A percentile compares a stretch with the other conserved stretches of the same genome.
Evolutionary conservation across 1,140 invertebrate genomes (phyloP).

Genomic region (Caerostris darwini): DNA sequence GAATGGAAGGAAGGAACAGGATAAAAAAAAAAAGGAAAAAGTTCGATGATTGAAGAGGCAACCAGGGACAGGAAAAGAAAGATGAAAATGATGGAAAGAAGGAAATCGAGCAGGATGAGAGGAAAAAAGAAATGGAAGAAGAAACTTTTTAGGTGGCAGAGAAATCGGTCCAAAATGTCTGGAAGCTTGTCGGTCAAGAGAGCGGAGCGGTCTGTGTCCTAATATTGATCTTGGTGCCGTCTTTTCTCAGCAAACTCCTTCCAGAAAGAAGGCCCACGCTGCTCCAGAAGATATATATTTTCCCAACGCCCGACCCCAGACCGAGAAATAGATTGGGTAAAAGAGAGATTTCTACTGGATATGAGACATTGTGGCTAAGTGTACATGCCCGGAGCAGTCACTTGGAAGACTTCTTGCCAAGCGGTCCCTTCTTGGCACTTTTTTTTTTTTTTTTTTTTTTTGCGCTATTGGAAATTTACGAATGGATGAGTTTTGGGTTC

Average conservation of each 20-base stretch:
- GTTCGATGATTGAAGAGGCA: slow-evolving; percentile 62
- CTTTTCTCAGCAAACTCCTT: slow-evolving; percentile 60
- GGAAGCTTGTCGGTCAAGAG: slow-evolving; percentile 72
- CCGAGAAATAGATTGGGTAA: slow-evolving; percentile 54
- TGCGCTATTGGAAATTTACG: not conserved
- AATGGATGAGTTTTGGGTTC: slow-evolving; percentile 44
- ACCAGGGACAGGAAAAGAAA: slow-evolving; percentile 67
- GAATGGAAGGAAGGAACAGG: slow-evolving; percentile 67
- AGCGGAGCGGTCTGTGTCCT: slow-evolving; percentile 69
- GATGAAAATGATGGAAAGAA: slow-evolving; percentile 76
- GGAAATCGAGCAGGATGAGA: slow-evolving; percentile 75
- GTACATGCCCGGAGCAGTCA: slow-evolving; percentile 50
- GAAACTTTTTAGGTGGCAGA: slow-evolving; percentile 69
- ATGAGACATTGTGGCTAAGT: slow-evolving; percentile 73
- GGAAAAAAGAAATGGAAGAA: slow-evolving; percentile 55
- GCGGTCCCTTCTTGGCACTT: not conserved
- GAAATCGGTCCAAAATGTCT: slow-evolving; percentile 72
- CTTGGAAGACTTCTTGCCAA: not conserved
- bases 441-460: slow-evolving; percentile 4
- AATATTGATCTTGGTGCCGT: slow-evolving; percentile 76
- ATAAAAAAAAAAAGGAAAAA: not conserved
- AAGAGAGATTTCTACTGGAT: slow-evolving; percentile 58
- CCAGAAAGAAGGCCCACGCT: slow-evolving; percentile 62
- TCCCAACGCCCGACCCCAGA: slow-evolving; percentile 34
- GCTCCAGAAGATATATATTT: slow-evolving; percentile 70